Evolutionary conservation across 1,140 invertebrate genomes (phyloP).

Genomic region (Kradibia gibbosae): DNA sequence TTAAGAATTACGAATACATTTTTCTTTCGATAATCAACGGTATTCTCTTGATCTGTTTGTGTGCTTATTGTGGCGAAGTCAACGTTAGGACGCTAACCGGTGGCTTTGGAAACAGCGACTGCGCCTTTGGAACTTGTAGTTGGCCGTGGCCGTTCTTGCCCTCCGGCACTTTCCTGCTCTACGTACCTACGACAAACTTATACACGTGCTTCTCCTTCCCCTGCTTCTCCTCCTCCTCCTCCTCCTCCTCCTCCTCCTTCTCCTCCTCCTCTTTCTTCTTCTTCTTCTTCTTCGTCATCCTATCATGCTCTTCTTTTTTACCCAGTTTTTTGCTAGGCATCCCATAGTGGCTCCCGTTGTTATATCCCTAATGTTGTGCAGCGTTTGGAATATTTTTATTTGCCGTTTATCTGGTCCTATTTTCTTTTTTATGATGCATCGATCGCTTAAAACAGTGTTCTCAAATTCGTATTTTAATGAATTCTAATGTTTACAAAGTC

Average conservation of each 20-base stretch:
- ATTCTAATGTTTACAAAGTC: neutral
- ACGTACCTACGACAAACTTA: slow-evolving; percentile 20
- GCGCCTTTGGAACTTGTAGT: slow-evolving; percentile 65
- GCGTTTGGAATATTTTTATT: neutral
- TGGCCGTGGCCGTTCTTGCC: slow-evolving; percentile 65
- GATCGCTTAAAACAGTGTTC: neutral
- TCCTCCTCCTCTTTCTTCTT: neutral
- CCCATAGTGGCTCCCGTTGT: neutral
- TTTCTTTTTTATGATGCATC: neutral
- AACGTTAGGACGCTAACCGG: slow-evolving; percentile 47
- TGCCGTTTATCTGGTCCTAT: neutral
- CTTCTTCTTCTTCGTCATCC: neutral
- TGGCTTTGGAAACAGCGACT: slow-evolving; percentile 55
- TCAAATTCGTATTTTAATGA: neutral
- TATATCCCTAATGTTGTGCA: neutral
- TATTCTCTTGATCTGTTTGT: neutral
- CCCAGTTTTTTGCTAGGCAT: neutral
- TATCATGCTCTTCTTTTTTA: neutral
- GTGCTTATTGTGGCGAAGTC: neutral
- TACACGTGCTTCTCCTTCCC: neutral
- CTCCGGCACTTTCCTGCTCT: slow-evolving; percentile 56
- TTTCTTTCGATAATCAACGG: neutral
- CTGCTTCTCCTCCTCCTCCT: neutral
- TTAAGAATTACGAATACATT: neutral
- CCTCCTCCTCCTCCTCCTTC: neutral